Base-by-base conservation (phyloP, 2,797 vertebrate species). In the Allobates femoralis region DNA sequence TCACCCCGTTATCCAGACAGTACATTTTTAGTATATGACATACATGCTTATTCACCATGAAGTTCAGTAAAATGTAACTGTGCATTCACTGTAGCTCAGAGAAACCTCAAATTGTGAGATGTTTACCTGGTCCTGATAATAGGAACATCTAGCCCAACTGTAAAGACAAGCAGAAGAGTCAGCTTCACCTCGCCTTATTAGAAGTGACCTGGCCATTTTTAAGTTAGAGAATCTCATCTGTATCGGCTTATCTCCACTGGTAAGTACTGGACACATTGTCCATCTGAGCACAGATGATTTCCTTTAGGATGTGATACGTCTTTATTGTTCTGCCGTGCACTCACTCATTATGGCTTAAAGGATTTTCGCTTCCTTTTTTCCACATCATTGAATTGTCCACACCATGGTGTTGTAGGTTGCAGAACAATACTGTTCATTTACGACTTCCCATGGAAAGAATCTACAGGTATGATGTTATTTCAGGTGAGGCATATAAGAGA, bases 141-240 rank as follows among this genome's bases (percentile, higher is more conserved):
- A 23, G 19, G 32, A 21, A 23, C 66, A 21, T n/a, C 18, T 26
- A 14, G 80, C 30, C 1, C 16, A 19, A 19, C 12, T 58, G 10
- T 82, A 28, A 23, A 60, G 67, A 71, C 66, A 69, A 71, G 56
- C 80, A 83, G 67, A 41, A 5, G 51, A 10, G 23, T 23, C 51
- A 82, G n/a, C 23, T 56, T 74, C 7, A 4, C 34, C 67, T 19
- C 74, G 80, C 19, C 11, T 37, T 73, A 56, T 82, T 19, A 53
- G 64, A 81, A 55, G 67, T 83, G 67, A 69, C 62, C 64, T 37
- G 41, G 69, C 55, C 67, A 53, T 26, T 83, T 83, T 73, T 46
- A 73, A 73, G 81, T 83, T 23, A 83, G 67, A 73, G 32, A 58
- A 34, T 73, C 28, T 46, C 16, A 10, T 73, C 69, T 41, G 50